phyloP scores from a whole-genome alignment of 2,797 vertebrate genomes.

The Pagetopsis macropterus region DNA sequence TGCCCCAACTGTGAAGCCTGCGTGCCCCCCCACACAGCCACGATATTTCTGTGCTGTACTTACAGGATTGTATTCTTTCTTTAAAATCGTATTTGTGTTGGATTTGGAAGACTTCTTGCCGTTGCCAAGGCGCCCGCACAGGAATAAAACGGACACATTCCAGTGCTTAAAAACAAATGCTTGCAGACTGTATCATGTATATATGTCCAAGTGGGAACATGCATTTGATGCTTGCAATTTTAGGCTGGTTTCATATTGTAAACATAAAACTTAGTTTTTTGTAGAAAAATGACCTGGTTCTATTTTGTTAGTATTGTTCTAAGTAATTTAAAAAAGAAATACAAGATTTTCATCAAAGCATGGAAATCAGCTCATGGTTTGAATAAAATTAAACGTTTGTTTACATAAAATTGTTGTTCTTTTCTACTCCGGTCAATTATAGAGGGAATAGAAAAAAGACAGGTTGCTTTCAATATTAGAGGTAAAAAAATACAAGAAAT shows the following conservation, averaged over 20 bases:
- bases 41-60: conserved; percentile 64
- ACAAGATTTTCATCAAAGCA: conserved; percentile 78
- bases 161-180: conserved; percentile 82
- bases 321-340: conserved; percentile 80
- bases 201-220: conserved; percentile 79
- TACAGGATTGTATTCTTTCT: conserved; percentile 58
- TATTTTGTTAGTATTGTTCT: conserved; percentile 90
- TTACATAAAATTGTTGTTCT: conserved; percentile 25
- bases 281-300: conserved; percentile 88
- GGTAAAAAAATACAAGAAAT: conserved; percentile 27
- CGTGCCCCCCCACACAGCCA: background rate
- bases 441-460: background rate
- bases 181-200: conserved; percentile 78
- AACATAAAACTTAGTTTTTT: conserved; percentile 86
- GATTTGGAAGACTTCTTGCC: conserved; percentile 79
- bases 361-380: conserved; percentile 41
- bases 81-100: conserved; percentile 47
- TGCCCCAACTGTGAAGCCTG: conserved; percentile 93
- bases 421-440: background rate
- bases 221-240: conserved; percentile 86
- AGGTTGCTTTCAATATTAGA: background rate
- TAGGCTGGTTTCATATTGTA: conserved; percentile 91
- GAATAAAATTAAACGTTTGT: conserved; percentile 34
- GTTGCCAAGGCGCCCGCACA: conserved; percentile 75
- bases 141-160: conserved; percentile 88